Percentiles rank a stretch among this genome's conserved stretches.
phyloP scores from a whole-genome alignment of 2,113 vertebrate genomes.

The Phasianus colchicus region DNA sequence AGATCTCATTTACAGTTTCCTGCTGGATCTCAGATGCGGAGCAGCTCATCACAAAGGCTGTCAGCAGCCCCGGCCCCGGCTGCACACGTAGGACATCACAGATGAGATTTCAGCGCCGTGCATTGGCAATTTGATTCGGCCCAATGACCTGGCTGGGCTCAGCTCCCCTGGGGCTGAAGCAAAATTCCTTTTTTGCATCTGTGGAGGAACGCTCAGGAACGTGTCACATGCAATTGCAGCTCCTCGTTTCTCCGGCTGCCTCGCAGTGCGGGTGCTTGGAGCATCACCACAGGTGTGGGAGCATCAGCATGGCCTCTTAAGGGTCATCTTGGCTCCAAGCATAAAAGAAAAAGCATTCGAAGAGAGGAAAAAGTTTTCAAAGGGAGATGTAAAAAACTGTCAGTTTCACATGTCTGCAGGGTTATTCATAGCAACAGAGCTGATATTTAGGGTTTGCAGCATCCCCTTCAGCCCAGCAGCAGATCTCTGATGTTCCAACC shows the following conservation, averaged over 20 bases:
- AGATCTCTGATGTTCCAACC: not conserved
- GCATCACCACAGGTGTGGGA: not conserved
- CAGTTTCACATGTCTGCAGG: not conserved
- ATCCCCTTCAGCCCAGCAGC: not conserved
- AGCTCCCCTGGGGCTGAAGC: conserved; percentile 37
- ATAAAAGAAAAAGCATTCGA: not conserved
- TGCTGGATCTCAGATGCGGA: conserved; percentile 24
- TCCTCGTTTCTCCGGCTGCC: not conserved
- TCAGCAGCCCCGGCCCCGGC: conserved; percentile 15
- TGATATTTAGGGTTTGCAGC: not conserved
- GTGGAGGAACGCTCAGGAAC: conserved; percentile 36
- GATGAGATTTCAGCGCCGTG: conserved; percentile 6
- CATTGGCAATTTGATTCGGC: conserved; percentile 26
- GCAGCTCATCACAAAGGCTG: conserved; percentile 66
- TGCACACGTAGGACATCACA: not conserved
- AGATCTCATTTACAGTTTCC: conserved; percentile 68
- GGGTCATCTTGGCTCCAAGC: not conserved
- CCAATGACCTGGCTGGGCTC: conserved; percentile 3
- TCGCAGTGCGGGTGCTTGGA: not conserved
- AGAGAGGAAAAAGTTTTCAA: no score
- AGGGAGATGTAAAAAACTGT: not conserved
- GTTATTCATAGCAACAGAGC: not conserved
- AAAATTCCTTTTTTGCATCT: conserved; percentile 42
- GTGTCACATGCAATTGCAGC: conserved; percentile 18
- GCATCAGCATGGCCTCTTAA: not conserved